Evolutionary conservation across 2,888 invertebrate species (phyloP), one percentile per base, ranked within the genome.

Genomic region (Yponomeuta evonymella): DNA sequence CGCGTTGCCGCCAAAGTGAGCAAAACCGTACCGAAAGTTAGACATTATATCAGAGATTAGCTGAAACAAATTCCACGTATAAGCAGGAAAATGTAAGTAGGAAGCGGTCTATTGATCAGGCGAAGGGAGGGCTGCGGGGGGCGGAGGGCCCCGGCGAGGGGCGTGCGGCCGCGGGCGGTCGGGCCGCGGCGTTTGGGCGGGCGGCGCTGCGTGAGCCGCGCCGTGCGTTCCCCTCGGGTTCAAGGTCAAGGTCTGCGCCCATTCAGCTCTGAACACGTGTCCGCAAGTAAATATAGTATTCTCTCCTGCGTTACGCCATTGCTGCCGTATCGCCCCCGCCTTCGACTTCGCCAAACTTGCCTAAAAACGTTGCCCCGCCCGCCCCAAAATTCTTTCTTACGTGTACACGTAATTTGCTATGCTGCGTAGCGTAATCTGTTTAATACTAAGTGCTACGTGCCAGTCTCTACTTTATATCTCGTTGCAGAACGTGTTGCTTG

Each of bases 221-320:
- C 74, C 75, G 79, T 85, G 87, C 86, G 86, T 86, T 85, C 83
- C 85, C 84, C 82, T 79, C 82, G 83, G 85, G 91, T 90, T 91
- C 91, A 91, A 90, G 91, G 92, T 78, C 88, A 89, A 87, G 87
- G 86, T 81, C 82, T 83, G 87, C 79, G 84, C 88, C 86, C 90
- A 92, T 92, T 92, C 89, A 92, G 81, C 79, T 83, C 84, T 77
- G 83, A 86, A 86, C 91, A 91, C 91, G 91, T 90, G 91, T 86
- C 88, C 83, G 81, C 87, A 89, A 88, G 90, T 91, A 91, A 91
- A 91, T 90, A 90, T 90, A 89, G 89, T 89, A 88, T 85, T 83
- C 82, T 79, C 79, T 79, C 81, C 74, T 77, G 77, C 76, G 85
- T 87, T 87, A 87, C 86, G 84, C 82, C 82, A 83, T 79, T 80